phyloP scores from a whole-genome alignment of 2,113 vertebrate genomes.

The Catharus minimus region DNA sequence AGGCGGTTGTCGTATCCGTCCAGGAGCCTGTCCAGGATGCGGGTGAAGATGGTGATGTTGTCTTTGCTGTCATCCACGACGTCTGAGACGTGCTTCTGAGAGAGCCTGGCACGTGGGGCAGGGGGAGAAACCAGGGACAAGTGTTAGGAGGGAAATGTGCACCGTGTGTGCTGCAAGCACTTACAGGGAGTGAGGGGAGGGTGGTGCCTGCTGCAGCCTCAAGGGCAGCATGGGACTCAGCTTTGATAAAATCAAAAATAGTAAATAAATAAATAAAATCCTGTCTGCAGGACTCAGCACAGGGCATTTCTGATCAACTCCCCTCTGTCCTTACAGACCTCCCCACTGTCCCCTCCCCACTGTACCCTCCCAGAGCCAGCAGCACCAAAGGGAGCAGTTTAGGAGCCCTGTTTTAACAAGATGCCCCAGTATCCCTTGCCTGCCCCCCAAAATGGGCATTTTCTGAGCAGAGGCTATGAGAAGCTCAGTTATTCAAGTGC shows the following conservation, averaged over 20 bases:
- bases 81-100: slow-evolving; percentile 80
- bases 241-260: neutral
- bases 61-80: slow-evolving; percentile 90
- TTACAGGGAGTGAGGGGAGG: neutral
- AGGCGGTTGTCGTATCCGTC: slow-evolving; percentile 98
- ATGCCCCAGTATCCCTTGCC: neutral
- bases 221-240: neutral
- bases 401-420: neutral
- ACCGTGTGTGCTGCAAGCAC: neutral
- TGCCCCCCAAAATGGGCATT: neutral
- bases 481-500: neutral
- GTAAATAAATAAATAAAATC: too few species aligned
- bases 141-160: neutral
- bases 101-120: slow-evolving; percentile 60
- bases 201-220: neutral
- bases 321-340: neutral
- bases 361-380: neutral
- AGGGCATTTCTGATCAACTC: neutral
- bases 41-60: slow-evolving; percentile 97
- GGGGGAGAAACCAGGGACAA: neutral
- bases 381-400: accelerated
- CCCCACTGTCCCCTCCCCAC: accelerated
- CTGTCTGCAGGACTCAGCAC: too few species aligned
- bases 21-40: slow-evolving; percentile 93
- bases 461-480: neutral